Base-by-base conservation (phyloP, 2,888 invertebrate species). In the Heliconius charithonia region DNA sequence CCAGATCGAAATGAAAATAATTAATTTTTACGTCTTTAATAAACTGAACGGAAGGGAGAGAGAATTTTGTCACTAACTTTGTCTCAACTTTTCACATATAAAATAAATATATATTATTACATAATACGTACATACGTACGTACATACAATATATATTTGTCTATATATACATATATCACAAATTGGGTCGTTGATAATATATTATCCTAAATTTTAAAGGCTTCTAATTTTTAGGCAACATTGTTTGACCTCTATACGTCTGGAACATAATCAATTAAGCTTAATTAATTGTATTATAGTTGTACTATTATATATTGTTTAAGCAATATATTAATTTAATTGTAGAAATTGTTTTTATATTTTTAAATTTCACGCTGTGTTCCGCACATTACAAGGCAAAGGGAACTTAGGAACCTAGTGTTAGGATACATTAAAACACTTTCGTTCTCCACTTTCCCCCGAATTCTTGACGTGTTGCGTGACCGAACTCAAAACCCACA, bases 171-270 rank as follows among this genome's bases (percentile, higher is more conserved):
- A 25, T 62, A n/a, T 62, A 13, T 62, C 2, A n/a, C n/a, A 59
- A 51, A 19, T 32, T 59, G 32, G n/a, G 32, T 37, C 4, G 32
- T n/a, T 77, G 13, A 37, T 22, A 72, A 32, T 32, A 37, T n/a
- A 62, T 72, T 25, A 65, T 76, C 76, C 75, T 78, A 77, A 77
- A 79, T 79, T 81, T 73, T 63, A 75, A 74, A 65, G 78, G 81
- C 79, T 81, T 81, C 81, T 80, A 75, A 79, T 78, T 70, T 81
- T 77, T 56, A 74, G 70, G 72, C 76, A 32, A 65, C 69, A 37
- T 63, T 63, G 78, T 75, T 72, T 76, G 73, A 79, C 80, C 78
- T 78, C 71, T 51, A 59, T 32, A 63, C 45, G 79, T 79, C 80
- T 80, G 70, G 59, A 73, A 74, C 59, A 71, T 71, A 69, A 74